phyloP scores from a whole-genome alignment of 2,888 invertebrate species.

The Anoncus sp. region DNA sequence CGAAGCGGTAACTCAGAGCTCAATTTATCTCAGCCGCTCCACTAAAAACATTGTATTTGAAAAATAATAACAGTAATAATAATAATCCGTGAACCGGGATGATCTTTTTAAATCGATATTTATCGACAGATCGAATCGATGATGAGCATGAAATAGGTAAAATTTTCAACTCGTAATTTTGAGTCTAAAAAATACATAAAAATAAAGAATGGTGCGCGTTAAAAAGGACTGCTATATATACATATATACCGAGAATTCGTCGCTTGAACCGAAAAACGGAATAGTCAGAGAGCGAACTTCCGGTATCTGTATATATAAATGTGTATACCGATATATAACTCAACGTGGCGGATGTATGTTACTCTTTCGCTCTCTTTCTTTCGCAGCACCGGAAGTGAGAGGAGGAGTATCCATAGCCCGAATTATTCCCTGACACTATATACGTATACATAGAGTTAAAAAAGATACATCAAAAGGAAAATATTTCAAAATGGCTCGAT shows the following conservation, averaged over 20 bases:
- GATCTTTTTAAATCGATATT: not conserved
- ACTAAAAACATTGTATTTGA: not conserved
- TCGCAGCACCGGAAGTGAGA: conserved; percentile 50
- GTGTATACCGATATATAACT: conserved; percentile 1
- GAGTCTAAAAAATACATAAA: no score
- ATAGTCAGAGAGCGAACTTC: conserved; percentile 58
- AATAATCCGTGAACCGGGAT: not conserved
- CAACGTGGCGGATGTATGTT: conserved; percentile 13
- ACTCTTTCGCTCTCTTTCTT: conserved; percentile 1
- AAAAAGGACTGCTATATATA: no score
- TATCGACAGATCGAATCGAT: not conserved
- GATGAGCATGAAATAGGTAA: no score
- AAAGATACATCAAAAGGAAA: conserved; percentile 23
- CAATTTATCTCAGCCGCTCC: not conserved
- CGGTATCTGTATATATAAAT: conserved; percentile 48
- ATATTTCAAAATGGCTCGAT: conserved; percentile 20
- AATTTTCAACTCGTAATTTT: no score
- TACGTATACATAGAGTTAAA: conserved; percentile 10
- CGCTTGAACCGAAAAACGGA: conserved; percentile 40
- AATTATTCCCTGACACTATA: conserved; percentile 41
- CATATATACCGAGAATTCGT: conserved; percentile 50
- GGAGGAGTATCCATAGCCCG: conserved; percentile 49
- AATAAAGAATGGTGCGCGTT: no score
- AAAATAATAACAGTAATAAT: conserved; percentile 2
- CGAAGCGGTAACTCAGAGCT: not conserved